phyloP scores from a whole-genome alignment of 2,888 invertebrate genomes.

The Sesamia inferens region DNA sequence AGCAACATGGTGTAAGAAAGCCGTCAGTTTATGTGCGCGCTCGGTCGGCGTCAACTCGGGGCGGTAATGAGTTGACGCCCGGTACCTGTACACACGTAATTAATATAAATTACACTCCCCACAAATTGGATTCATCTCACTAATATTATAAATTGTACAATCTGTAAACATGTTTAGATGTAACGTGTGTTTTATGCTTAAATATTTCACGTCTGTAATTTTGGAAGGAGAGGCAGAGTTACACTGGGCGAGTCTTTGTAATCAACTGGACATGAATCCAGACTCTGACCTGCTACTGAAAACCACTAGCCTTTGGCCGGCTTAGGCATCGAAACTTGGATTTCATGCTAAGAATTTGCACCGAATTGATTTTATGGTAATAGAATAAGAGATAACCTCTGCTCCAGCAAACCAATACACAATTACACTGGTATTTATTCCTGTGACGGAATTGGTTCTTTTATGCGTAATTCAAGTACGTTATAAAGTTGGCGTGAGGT shows the following conservation, averaged over 20 bases:
- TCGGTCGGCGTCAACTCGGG: conserved; percentile 98
- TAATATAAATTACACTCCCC: conserved; percentile 32
- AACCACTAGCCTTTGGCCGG: background rate
- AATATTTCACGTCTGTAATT: background rate
- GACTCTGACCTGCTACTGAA: background rate
- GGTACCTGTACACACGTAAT: conserved; percentile 90
- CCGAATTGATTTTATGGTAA: conserved; percentile 2
- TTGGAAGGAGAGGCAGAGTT: background rate
- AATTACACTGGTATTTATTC: background rate
- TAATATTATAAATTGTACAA: conserved; percentile 38
- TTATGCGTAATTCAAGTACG: conserved; percentile 32
- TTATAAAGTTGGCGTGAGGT: conserved; percentile 14
- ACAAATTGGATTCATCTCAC: conserved; percentile 48
- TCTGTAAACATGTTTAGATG: conserved; percentile 14
- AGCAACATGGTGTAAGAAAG: conserved; percentile 97
- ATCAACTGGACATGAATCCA: background rate
- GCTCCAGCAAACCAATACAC: conserved; percentile 4
- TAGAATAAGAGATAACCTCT: background rate
- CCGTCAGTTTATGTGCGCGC: conserved; percentile 96
- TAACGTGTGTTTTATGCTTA: conserved; percentile 12
- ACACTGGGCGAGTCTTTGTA: background rate
- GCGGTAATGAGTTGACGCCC: conserved; percentile 98
- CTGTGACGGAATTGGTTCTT: conserved; percentile 21
- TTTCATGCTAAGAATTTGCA: background rate
- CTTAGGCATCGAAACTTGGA: background rate